Conservation (phyloP, 1,140 invertebrate species). For the Ruditapes philippinarum region DNA sequence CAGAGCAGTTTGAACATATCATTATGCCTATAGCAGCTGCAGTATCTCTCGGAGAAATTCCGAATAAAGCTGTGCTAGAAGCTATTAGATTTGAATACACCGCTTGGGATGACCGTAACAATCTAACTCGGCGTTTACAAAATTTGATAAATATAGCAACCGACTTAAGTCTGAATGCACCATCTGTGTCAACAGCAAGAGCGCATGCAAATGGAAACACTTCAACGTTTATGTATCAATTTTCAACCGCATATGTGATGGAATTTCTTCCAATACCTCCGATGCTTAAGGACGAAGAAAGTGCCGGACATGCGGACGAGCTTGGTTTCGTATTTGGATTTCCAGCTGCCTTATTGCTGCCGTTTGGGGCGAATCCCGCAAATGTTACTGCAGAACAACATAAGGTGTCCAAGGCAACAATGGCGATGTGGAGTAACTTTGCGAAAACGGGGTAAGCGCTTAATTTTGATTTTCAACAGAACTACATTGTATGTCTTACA, state of each 20-base stretch:
- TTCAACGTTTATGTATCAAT: slow-evolving; percentile 50
- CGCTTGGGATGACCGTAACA: slow-evolving; percentile 21
- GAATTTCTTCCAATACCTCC: slow-evolving; percentile 1
- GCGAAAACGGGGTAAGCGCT: slow-evolving; percentile 74
- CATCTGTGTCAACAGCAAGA: slow-evolving; percentile 11
- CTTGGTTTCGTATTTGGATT: slow-evolving; percentile 71
- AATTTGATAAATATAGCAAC: background rate
- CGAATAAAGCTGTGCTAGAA: background rate
- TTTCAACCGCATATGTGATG: slow-evolving; percentile 43
- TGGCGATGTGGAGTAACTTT: slow-evolving; percentile 76
- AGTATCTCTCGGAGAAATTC: slow-evolving; percentile 51
- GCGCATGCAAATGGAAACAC: slow-evolving; percentile 13
- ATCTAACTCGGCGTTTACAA: background rate
- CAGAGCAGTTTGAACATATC: slow-evolving; percentile 20
- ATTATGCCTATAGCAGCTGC: slow-evolving; percentile 27
- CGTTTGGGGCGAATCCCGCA: slow-evolving; percentile 1
- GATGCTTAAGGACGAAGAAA: slow-evolving; percentile 15
- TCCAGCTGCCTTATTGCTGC: background rate
- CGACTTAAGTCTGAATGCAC: slow-evolving; percentile 24
- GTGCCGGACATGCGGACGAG: slow-evolving; percentile 74
- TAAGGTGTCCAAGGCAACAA: slow-evolving; percentile 56
- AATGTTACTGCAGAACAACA: background rate
- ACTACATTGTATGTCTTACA: no score
- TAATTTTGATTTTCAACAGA: no score
- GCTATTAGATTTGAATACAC: slow-evolving; percentile 36